A percentile compares a stretch with the other conserved stretches of the same genome.
Evolutionary conservation across 1,140 invertebrate species (phyloP).

Genomic region (Antheraea mylitta): DNA sequence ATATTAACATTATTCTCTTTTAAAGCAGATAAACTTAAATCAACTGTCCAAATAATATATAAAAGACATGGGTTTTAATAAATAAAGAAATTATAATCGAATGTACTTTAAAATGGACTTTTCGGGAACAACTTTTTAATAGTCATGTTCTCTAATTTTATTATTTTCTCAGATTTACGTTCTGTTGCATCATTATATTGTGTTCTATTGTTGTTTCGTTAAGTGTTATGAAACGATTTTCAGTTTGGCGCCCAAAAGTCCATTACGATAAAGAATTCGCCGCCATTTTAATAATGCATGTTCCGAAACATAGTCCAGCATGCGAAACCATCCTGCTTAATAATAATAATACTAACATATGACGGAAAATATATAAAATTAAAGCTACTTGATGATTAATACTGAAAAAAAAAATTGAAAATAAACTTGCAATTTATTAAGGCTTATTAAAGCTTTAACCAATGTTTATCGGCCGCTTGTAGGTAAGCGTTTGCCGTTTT

Average conservation of each 20-base stretch:
- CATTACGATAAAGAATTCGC: neutral
- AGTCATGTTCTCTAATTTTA: neutral
- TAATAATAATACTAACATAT: too few relatives aligned
- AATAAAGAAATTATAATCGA: neutral
- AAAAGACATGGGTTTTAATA: neutral
- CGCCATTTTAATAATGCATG: too few relatives aligned
- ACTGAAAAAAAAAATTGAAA: too few relatives aligned
- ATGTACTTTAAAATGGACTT: neutral
- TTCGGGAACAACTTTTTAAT: neutral
- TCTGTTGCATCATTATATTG: too few relatives aligned
- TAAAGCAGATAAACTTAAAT: constrained; percentile 8
- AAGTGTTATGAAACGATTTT: neutral
- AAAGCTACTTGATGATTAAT: too few relatives aligned
- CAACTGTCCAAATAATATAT: neutral
- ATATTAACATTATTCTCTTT: neutral
- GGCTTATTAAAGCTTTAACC: too few relatives aligned
- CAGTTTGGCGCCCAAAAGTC: neutral
- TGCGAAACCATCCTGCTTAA: too few relatives aligned
- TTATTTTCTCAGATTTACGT: neutral
- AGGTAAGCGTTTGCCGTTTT: too few relatives aligned
- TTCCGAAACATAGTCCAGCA: neutral
- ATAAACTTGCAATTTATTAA: too few relatives aligned
- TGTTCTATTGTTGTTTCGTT: too few relatives aligned
- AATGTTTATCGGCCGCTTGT: too few relatives aligned
- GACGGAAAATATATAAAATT: too few relatives aligned